phyloP scores from a whole-genome alignment of 2,888 invertebrate species.

The Linhomoeus sp. region DNA sequence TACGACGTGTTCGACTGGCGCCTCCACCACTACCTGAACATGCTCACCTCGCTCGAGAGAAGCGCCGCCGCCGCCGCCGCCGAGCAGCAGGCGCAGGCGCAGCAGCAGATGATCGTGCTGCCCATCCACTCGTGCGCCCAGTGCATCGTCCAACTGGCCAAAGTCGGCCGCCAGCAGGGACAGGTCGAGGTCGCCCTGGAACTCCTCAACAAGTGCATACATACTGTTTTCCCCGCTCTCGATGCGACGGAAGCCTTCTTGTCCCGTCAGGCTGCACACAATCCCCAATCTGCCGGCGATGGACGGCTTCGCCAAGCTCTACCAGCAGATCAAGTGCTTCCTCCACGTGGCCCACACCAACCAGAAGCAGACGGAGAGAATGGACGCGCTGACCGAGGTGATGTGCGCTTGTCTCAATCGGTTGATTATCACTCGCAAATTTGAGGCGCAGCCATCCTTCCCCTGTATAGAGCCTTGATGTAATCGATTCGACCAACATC shows the following conservation, averaged over 20 bases:
- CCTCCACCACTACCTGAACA: slow-evolving; percentile 86
- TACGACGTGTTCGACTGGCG: slow-evolving; percentile 93
- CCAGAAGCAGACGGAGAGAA: background rate
- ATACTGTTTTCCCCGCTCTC: background rate
- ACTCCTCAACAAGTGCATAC: slow-evolving; percentile 29
- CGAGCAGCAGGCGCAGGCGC: slow-evolving; percentile 34
- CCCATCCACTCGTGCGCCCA: slow-evolving; percentile 83
- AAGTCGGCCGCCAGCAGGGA: slow-evolving; percentile 82
- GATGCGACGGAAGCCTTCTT: background rate
- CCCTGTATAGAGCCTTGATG: slow-evolving; percentile 50
- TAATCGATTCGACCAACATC: slow-evolving; percentile 82
- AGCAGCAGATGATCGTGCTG: slow-evolving; percentile 61
- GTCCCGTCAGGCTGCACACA: slow-evolving; percentile 52
- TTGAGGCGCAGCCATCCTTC: background rate
- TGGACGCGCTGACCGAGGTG: background rate
- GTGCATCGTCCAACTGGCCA: slow-evolving; percentile 87
- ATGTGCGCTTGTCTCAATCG: background rate
- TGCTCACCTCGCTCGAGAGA: slow-evolving; percentile 58
- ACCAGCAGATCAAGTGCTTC: slow-evolving; percentile 53
- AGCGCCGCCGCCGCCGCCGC: slow-evolving; percentile 52
- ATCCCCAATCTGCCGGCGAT: slow-evolving; percentile 87
- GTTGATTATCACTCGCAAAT: background rate
- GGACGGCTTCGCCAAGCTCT: slow-evolving; percentile 88
- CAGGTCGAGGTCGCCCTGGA: slow-evolving; percentile 15
- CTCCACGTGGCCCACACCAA: background rate